A percentile compares a stretch with the other conserved stretches of the same genome.
Evolutionary conservation across 2,113 vertebrate species (phyloP).

Genomic region (Myotis brandtii): DNA sequence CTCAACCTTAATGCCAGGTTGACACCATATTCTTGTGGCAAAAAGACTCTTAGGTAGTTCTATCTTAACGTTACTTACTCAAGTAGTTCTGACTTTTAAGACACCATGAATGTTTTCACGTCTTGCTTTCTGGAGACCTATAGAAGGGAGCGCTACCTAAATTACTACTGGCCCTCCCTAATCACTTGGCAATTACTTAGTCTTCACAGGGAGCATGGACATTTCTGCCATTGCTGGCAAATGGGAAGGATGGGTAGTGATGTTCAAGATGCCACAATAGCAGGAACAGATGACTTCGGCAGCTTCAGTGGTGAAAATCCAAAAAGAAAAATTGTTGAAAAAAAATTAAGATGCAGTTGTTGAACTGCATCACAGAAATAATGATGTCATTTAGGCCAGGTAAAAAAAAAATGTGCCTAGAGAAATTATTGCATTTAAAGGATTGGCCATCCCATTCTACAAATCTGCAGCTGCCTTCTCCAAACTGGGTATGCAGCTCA

Average conservation of each 20-base stretch:
- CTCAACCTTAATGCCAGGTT: neutral
- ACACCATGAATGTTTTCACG: neutral
- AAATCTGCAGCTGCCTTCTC: neutral
- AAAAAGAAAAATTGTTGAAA: slow-evolving; percentile 8
- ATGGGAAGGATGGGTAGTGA: neutral
- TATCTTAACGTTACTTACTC: neutral
- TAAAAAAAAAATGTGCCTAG: neutral
- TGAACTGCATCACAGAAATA: neutral
- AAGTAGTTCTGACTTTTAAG: neutral
- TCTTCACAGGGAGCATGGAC: neutral
- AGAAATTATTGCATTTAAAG: neutral
- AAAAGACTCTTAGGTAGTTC: neutral
- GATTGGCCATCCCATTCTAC: neutral
- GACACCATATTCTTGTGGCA: neutral
- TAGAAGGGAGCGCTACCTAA: neutral
- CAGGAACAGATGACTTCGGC: neutral
- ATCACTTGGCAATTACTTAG: neutral
- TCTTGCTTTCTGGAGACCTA: neutral
- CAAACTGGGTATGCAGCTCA: neutral
- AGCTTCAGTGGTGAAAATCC: neutral
- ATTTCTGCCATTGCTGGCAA: neutral
- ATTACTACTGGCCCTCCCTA: neutral
- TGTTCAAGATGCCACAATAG: neutral
- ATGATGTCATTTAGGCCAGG: neutral
- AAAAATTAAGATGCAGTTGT: neutral